Evolutionary conservation across 2,797 vertebrate genomes (phyloP), one percentile per base, ranked within the genome.

Genomic region (Tragelaphus oryx): DNA sequence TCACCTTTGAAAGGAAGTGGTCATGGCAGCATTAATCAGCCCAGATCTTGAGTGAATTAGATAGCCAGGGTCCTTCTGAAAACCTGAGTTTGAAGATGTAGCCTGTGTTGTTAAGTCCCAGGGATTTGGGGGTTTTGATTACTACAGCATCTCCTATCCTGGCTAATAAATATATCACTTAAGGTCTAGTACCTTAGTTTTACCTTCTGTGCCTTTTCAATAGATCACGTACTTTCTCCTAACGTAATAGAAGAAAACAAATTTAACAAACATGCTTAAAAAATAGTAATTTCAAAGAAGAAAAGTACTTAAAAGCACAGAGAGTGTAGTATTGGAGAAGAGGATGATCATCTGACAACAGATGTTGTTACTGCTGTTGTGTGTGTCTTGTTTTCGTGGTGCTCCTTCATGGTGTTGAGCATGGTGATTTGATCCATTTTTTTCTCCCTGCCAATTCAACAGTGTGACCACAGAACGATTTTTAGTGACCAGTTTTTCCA

Each of bases 401-500:
- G n/a, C 62, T 65, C 3, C 48, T 79, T 86, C 30, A 4, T 46
- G 30, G n/a, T 22, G 55, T n/a, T 76, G 22, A 55, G 59, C 28
- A 78, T 5, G 22, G 71, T 5, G 55, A n/a, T 89, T 33, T 91
- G 91, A 89, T 87, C 88, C 79, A 71, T 68, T 95, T 94, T 86
- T 76, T 22, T 87, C 41, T 44, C 74, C 22, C 74, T 37, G 87
- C 92, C 94, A 82, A 52, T 62, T 93, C 95, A 89, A 88, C 89
- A 90, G 3, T 13, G 37, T 52, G 41, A 59, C 86, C 94, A n/a
- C 82, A 92, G 86, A 71, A 71, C 44, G 16, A 92, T 78, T 96
- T 92, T 86, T 57, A 87, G 59, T 76, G 86, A 84, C 80, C 26
- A 16, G 46, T 55, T 81, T 95, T 96, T 94, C 95, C 96, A 93